Evolutionary conservation across 1,140 invertebrate genomes (phyloP).

Genomic region (Paralvinella palmiformis): DNA sequence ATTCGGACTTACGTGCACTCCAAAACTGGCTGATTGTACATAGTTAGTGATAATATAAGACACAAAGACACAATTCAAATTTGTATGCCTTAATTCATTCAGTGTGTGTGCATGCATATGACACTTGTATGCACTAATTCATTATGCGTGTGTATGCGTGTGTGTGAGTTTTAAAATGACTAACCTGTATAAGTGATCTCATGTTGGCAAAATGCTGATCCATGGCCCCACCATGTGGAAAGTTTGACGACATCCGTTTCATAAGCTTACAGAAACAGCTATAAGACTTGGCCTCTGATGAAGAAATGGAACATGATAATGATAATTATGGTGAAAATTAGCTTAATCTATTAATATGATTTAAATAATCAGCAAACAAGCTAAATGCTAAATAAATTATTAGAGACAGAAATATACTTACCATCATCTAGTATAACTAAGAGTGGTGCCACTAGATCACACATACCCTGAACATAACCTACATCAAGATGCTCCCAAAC

Average conservation of each 20-base stretch:
- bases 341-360: neutral
- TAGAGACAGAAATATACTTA: slow-evolving; percentile 35
- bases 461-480: slow-evolving; percentile 78
- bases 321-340: neutral
- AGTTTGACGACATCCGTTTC: slow-evolving; percentile 83
- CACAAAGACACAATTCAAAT: too few species aligned
- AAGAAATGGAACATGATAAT: neutral
- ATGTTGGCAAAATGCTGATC: slow-evolving; percentile 92
- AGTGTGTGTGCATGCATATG: too few species aligned
- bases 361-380: neutral
- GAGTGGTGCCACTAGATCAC: slow-evolving; percentile 86
- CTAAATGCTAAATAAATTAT: too few species aligned
- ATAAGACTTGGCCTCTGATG: slow-evolving; percentile 75
- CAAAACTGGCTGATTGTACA: too few species aligned
- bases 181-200: slow-evolving; percentile 62
- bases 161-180: too few species aligned
- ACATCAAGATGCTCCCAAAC: slow-evolving; percentile 90
- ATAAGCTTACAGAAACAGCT: slow-evolving; percentile 86
- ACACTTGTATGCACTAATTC: too few species aligned
- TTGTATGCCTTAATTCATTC: too few species aligned
- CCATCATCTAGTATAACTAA: slow-evolving; percentile 85
- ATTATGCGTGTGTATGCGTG: too few species aligned
- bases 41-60: too few species aligned
- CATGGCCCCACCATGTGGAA: slow-evolving; percentile 88
- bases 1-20: too few species aligned